Percentiles rank a stretch among this genome's conserved stretches.
Conservation (phyloP, 2,797 vertebrate species). For the Furcifer pardalis region DNA sequence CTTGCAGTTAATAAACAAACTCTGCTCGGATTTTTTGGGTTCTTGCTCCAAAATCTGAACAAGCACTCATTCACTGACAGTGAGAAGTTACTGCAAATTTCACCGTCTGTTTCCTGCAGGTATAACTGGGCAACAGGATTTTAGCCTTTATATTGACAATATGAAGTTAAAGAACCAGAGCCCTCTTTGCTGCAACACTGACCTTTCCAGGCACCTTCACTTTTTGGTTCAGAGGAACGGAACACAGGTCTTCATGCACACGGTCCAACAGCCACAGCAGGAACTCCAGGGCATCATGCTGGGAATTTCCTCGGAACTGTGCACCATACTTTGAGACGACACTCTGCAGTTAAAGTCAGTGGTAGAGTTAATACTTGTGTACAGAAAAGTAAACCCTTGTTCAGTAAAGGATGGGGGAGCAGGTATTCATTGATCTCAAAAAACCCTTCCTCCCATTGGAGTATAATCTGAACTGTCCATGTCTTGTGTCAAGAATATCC, state of each 20-base stretch:
- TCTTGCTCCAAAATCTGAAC: no score
- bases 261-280: conserved; percentile 93
- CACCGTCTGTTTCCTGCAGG: no score
- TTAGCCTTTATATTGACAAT: neutral
- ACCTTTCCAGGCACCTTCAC: conserved; percentile 77
- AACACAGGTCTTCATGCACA: conserved; percentile 88
- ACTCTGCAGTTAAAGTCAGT: conserved; percentile 73
- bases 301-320: conserved; percentile 92
- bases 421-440: neutral
- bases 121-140: no score
- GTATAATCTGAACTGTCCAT: neutral
- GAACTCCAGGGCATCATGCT: conserved; percentile 94
- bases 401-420: neutral
- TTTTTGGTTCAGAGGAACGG: conserved; percentile 70
- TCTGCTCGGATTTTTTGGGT: no score
- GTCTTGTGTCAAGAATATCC: neutral
- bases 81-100: no score
- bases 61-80: no score
- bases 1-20: no score
- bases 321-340: conserved; percentile 89
- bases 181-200: conserved; percentile 44
- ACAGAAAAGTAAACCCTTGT: neutral
- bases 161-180: neutral
- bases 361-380: neutral
- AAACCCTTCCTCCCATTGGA: neutral